Conservation (phyloP, 2,113 vertebrate genomes). For the human (Homo sapiens) region DNA sequence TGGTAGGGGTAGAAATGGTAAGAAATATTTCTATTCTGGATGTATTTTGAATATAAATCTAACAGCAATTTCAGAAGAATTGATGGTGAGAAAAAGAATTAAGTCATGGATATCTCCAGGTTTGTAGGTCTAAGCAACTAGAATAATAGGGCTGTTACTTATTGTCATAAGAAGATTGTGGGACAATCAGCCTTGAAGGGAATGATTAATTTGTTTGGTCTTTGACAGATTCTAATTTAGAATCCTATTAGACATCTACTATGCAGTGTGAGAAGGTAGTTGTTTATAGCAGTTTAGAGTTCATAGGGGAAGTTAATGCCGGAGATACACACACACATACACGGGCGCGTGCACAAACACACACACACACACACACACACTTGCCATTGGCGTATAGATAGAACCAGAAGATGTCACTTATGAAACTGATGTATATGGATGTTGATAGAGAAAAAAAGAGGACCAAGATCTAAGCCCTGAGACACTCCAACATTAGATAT, state of each 20-base stretch:
- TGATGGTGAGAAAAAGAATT: neutral
- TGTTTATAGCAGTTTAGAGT: neutral
- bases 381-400: neutral
- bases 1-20: neutral
- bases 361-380: neutral
- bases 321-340: neutral
- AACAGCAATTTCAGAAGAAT: neutral
- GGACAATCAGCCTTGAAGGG: too few relatives aligned
- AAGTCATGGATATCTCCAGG: neutral
- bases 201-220: too few relatives aligned
- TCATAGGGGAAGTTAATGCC: neutral
- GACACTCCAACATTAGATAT: neutral
- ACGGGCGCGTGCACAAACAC: neutral
- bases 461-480: neutral
- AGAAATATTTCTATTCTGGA: neutral
- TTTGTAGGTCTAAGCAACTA: neutral
- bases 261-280: neutral
- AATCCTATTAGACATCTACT: neutral
- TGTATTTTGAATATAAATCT: neutral
- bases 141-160: neutral
- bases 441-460: neutral
- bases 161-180: neutral
- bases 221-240: neutral
- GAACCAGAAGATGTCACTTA: neutral
- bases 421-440: neutral